A percentile compares a stretch with the other conserved stretches of the same genome.
Evolutionary conservation across 2,113 vertebrate species (phyloP).

Genomic region (Labeo catla): DNA sequence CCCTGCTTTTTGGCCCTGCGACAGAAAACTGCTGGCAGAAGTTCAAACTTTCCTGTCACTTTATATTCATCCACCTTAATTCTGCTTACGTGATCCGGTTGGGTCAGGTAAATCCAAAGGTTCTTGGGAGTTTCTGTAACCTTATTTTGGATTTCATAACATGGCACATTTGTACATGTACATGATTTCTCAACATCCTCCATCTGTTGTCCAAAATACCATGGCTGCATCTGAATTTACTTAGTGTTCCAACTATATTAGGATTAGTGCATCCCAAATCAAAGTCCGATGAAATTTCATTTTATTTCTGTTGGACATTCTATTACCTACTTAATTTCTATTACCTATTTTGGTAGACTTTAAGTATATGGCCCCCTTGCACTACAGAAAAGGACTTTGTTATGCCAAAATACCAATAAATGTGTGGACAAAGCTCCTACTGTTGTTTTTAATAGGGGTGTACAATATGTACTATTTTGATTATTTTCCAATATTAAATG

Average conservation of each 20-base stretch:
- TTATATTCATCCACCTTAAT: neutral
- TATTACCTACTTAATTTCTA: neutral
- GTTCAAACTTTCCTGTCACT: constrained; percentile 24
- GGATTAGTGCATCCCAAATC: neutral
- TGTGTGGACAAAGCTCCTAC: neutral
- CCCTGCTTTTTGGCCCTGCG: constrained; percentile 19
- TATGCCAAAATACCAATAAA: neutral
- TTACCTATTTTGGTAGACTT: neutral
- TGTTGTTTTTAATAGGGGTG: neutral
- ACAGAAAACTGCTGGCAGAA: constrained; percentile 21
- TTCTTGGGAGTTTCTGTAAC: neutral
- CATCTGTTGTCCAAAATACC: neutral
- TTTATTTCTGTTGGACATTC: neutral
- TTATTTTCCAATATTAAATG: neutral
- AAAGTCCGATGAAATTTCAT: neutral
- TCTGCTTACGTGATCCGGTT: constrained; percentile 12
- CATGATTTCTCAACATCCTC: neutral
- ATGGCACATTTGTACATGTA: neutral
- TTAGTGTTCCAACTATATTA: neutral
- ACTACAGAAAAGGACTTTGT: neutral
- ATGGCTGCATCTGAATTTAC: neutral
- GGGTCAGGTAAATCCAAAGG: neutral
- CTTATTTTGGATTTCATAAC: neutral
- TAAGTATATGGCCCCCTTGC: neutral
- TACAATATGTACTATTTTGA: neutral